Base-by-base conservation (phyloP, 2,113 vertebrate species). In the Sylvilagus bachmani region DNA sequence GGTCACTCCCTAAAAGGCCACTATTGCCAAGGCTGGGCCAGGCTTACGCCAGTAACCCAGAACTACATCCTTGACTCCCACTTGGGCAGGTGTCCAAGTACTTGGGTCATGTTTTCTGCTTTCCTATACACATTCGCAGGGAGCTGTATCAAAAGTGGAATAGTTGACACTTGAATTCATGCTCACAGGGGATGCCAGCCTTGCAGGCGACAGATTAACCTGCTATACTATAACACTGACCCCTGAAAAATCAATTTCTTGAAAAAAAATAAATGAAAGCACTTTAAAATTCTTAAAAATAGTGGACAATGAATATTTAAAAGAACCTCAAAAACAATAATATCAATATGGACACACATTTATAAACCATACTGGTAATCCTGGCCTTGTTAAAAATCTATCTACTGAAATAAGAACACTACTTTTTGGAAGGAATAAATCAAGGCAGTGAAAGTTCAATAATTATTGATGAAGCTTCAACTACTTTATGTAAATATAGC, bases 201-300 rank as follows among this genome's bases (percentile, higher is more conserved):
- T 58, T 58, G 55, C 55, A 58, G 55, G 19, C 55, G 19, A 5
- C 55, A 58, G 55, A 58, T 58, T 58, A 58, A 58, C 55, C 13
- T 19, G 19, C 55, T 58, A 19, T 17, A 19, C 55, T 58, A 58
- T 19, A 58, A 58, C 19, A 58, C 14, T 58, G 55, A 58, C 55
- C 19, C 19, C 14, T 16, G 55, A 58, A 58, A 75, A 94, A n/a
- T 83, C 58, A 73, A 92, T 19, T 95, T 91, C 53, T 77, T 89
- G 14, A 95, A 71, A 91, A 91, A 95, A 36, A 58, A 0, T 82
- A 85, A 92, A 71, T 67, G 25, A 77, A 95, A n/a, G 69, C 53
- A 78, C 14, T 73, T 92, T n/a, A 73, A 91, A 82, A 75, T 87
- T 7, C 44, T 70, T 70, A 55, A 93, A 86, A 95, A n/a, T 69